Conservation (phyloP, 2,797 vertebrate genomes). For the Rachycentron canadum region DNA sequence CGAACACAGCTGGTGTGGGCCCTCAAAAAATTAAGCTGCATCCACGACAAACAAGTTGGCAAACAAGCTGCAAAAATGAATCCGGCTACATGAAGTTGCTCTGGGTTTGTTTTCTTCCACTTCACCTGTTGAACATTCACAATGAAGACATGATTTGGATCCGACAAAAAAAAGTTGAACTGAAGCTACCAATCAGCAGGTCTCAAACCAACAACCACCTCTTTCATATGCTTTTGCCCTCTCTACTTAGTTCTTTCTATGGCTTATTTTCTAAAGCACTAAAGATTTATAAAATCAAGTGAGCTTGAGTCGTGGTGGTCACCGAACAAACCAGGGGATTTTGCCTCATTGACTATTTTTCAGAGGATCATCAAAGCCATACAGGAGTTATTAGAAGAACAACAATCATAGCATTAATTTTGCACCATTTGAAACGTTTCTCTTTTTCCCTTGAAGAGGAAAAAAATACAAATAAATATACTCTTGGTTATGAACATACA, state of each 20-base stretch:
- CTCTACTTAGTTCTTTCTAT: conserved; percentile 79
- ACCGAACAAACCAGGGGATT: conserved; percentile 60
- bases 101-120: conserved; percentile 60
- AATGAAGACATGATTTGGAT: conserved; percentile 38
- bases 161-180: conserved; percentile 23
- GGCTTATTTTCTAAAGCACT: conserved; percentile 83
- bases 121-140: conserved; percentile 62
- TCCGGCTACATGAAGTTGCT: conserved; percentile 60
- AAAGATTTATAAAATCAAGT: conserved; percentile 76
- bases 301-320: conserved; percentile 60
- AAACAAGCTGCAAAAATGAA: conserved; percentile 45
- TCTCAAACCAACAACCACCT: conserved; percentile 31
- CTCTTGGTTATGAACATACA: conserved; percentile 81
- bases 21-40: conserved; percentile 55
- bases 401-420: conserved; percentile 78
- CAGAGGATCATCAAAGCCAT: conserved; percentile 68
- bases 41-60: conserved; percentile 30
- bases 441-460: conserved; percentile 51
- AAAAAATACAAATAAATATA: conserved; percentile 82
- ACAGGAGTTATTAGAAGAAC: conserved; percentile 70
- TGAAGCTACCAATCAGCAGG: conserved; percentile 39
- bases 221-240: conserved; percentile 32
- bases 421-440: conserved; percentile 82
- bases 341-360: conserved; percentile 58
- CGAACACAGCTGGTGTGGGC: conserved; percentile 20